Percentiles rank a stretch among this genome's conserved stretches.
These are phyloP conservation scores for Zele albiditarsus DNA, from an alignment of 2,888 invertebrate genomes.

Conservation along the genomic window DNA sequence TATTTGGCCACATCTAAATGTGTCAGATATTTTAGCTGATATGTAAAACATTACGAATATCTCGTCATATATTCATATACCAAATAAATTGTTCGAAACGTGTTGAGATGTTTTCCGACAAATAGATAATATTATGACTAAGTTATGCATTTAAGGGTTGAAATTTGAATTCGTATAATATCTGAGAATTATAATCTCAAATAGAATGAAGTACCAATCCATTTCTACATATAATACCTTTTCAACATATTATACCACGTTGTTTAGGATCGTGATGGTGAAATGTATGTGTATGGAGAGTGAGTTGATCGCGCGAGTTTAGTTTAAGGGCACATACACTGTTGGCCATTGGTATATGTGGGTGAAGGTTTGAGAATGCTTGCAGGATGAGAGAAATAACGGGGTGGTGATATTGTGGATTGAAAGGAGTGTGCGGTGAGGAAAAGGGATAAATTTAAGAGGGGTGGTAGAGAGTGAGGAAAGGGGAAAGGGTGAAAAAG, in stretches of 20 bases:
- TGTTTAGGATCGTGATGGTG: constrained; percentile 44
- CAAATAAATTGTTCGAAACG: too few species aligned
- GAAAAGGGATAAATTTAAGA: constrained; percentile 72
- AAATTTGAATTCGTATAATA: constrained; percentile 69
- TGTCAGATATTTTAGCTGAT: too few species aligned
- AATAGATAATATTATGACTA: too few species aligned
- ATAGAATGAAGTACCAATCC: constrained; percentile 34
- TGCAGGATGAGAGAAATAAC: constrained; percentile 45
- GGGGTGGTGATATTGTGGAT: constrained; percentile 53
- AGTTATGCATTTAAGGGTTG: background rate
- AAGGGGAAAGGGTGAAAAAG: constrained; percentile 49
- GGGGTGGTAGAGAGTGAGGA: constrained; percentile 38
- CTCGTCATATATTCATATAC: too few species aligned
- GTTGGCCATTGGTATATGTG: constrained; percentile 55
- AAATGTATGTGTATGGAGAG: constrained; percentile 44
- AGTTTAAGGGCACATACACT: constrained; percentile 41
- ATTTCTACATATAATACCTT: background rate
- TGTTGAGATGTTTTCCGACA: too few species aligned
- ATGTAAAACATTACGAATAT: too few species aligned
- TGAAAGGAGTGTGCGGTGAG: constrained; percentile 21
- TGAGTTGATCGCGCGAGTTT: constrained; percentile 34
- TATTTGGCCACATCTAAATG: too few species aligned
- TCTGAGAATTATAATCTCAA: constrained; percentile 49
- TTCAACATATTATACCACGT: background rate
- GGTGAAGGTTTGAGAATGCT: background rate